Evolutionary conservation across 2,113 vertebrate species (phyloP).

Genomic region (Donacobius atricapilla): DNA sequence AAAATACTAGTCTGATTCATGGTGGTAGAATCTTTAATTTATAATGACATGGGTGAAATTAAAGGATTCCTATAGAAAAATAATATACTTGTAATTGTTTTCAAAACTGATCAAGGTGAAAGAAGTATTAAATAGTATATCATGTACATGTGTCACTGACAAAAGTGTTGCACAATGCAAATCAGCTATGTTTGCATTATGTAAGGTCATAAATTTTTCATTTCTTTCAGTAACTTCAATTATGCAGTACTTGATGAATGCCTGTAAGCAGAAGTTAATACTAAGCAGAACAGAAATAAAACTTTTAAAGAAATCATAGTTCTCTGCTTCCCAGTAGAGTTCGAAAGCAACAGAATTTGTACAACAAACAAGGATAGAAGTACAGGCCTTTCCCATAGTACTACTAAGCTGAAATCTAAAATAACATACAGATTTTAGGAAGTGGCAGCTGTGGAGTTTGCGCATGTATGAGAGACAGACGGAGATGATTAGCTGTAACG

Average conservation of each 20-base stretch:
- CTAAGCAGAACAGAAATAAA: background rate
- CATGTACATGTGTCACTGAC: background rate
- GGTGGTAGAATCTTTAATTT: background rate
- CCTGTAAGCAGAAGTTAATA: background rate
- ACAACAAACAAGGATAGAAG: background rate
- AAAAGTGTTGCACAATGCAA: background rate
- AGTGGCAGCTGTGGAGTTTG: background rate
- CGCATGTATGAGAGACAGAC: constrained; percentile 20
- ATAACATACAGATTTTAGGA: background rate
- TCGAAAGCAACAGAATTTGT: background rate
- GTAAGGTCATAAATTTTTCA: background rate
- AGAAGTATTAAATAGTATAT: background rate
- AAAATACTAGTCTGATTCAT: background rate
- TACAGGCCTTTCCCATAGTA: background rate
- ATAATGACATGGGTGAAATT: background rate
- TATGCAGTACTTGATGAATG: background rate
- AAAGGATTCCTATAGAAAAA: background rate
- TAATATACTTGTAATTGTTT: background rate
- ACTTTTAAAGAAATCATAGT: background rate
- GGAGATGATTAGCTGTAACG: constrained; percentile 40
- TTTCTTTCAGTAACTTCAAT: background rate
- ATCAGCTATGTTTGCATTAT: background rate
- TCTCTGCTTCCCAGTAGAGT: background rate
- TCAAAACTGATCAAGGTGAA: background rate
- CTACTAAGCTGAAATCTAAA: background rate